Percentiles rank a stretch among this genome's conserved stretches.
Conservation (phyloP, 2,888 invertebrate genomes). For the Melikaiella ostensackeni region DNA sequence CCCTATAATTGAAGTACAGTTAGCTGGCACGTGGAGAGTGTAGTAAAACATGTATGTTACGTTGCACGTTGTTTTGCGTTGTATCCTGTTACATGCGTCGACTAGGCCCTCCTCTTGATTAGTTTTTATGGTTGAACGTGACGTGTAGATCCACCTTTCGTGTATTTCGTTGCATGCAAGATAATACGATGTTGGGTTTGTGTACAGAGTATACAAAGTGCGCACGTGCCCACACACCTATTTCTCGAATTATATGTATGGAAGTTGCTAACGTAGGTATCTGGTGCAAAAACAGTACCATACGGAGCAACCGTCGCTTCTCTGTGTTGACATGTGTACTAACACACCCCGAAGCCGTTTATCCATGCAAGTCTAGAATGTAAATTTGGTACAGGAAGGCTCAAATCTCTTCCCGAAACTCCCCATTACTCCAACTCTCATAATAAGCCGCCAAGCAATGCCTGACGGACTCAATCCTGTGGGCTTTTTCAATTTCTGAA, state of each 20-base stretch:
- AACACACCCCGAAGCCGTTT: slow-evolving; percentile 19
- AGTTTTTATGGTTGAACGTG: slow-evolving; percentile 61
- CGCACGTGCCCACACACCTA: not conserved
- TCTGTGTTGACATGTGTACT: slow-evolving; percentile 31
- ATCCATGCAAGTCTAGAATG: slow-evolving; percentile 11
- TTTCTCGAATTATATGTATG: not conserved
- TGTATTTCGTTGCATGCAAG: slow-evolving; percentile 44
- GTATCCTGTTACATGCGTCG: slow-evolving; percentile 50
- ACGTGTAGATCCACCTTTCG: slow-evolving; percentile 45
- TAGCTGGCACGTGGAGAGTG: slow-evolving; percentile 58
- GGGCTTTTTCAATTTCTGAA: too few species aligned
- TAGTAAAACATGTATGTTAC: slow-evolving; percentile 48
- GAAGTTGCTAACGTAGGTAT: not conserved
- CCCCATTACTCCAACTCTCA: too few species aligned
- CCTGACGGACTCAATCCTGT: too few species aligned
- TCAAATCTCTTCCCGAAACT: too few species aligned
- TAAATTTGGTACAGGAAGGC: not conserved
- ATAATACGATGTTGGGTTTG: slow-evolving; percentile 41
- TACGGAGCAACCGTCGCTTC: not conserved
- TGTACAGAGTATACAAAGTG: slow-evolving; percentile 8
- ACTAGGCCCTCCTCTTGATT: slow-evolving; percentile 56
- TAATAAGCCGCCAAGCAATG: too few species aligned
- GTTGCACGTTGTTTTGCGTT: slow-evolving; percentile 53
- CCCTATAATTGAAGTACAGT: slow-evolving; percentile 66
- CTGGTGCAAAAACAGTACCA: slow-evolving; percentile 17